Evolutionary conservation across 2,797 vertebrate species (phyloP).

Genomic region (Lycodopsis pacificus): DNA sequence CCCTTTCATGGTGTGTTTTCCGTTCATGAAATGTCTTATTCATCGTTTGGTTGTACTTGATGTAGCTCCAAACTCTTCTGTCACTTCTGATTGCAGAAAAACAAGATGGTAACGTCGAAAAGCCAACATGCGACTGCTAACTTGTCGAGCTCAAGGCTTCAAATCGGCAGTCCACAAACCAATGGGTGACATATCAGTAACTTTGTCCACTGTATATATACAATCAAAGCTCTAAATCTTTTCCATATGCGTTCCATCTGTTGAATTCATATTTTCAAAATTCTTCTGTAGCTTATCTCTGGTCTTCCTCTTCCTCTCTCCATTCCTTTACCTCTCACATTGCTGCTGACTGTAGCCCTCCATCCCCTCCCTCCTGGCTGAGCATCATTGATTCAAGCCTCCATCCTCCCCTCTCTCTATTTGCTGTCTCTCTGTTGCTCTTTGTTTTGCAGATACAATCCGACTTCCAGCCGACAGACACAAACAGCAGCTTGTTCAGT

Average conservation of each 20-base stretch:
- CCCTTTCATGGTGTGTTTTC: too few species aligned
- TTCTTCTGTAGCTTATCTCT: not conserved
- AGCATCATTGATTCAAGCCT: conserved; percentile 58
- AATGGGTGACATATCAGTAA: not conserved
- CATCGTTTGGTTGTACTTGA: too few species aligned
- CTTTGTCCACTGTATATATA: not conserved
- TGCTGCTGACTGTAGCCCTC: conserved; percentile 13
- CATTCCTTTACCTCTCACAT: conserved; percentile 20
- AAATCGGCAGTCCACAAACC: not conserved
- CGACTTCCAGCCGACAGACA: conserved; percentile 62
- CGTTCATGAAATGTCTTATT: too few species aligned
- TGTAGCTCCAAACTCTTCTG: too few species aligned
- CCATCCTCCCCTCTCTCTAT: conserved; percentile 26
- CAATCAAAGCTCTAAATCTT: not conserved
- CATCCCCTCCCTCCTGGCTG: conserved; percentile 8
- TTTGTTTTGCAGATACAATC: conserved; percentile 73
- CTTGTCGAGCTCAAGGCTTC: not conserved
- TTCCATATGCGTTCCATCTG: not conserved
- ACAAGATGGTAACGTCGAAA: too few species aligned
- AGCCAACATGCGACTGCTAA: not conserved
- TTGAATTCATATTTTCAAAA: not conserved
- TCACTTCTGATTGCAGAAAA: not conserved
- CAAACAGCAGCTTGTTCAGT: conserved; percentile 69
- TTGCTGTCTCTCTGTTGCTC: conserved; percentile 46
- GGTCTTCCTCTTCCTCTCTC: not conserved